These are phyloP conservation scores for Dromiciops gliroides DNA, from an alignment of 2,113 vertebrate species.

Conservation along the genomic window DNA sequence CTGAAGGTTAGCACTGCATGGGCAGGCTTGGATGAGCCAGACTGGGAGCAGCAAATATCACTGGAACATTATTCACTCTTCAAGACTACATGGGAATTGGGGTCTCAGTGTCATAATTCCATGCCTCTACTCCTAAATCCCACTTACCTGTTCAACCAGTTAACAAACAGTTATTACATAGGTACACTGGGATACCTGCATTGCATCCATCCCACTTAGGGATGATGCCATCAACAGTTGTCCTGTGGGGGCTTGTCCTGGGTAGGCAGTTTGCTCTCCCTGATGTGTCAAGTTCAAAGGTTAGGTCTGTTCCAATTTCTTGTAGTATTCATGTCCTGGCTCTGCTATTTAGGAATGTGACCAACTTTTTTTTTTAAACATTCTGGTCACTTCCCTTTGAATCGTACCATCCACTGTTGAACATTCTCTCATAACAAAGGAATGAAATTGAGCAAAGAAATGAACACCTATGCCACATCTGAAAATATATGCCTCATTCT, in stretches of 20 bases:
- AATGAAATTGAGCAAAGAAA: not conserved
- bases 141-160: not conserved
- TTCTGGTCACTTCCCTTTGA: not conserved
- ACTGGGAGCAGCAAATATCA: not conserved
- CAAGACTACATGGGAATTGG: rapidly evolving
- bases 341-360: not conserved
- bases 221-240: not conserved
- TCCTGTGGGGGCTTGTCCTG: not conserved
- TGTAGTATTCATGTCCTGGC: not conserved
- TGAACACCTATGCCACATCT: not conserved
- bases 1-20: conserved; percentile 86
- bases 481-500: not conserved
- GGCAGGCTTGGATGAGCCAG: not conserved
- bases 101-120: not conserved
- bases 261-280: not conserved
- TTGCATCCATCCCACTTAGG: not conserved
- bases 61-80: not conserved
- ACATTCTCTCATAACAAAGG: not conserved
- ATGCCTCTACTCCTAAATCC: not conserved
- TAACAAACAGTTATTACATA: rapidly evolving
- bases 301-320: not conserved
- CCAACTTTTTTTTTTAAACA: not conserved
- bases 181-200: not conserved
- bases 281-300: not conserved
- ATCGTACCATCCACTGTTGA: not conserved